Conservation (phyloP, 2,888 invertebrate species). For the Parnassius mnemosyne region DNA sequence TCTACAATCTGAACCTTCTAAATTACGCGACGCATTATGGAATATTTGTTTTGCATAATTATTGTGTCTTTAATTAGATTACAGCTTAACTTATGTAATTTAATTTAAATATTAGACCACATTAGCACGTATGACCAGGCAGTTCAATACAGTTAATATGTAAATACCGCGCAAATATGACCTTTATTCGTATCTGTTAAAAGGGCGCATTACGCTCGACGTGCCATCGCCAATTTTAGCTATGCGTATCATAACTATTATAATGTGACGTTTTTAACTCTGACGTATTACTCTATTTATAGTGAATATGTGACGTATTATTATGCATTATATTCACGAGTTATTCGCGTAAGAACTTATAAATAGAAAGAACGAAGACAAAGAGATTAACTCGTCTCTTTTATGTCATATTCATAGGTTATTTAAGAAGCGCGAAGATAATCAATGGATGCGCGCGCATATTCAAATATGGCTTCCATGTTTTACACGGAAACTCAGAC, state of each 20-base stretch:
- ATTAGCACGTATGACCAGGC: not conserved
- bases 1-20: too few species aligned
- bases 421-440: constrained; percentile 56
- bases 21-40: too few species aligned
- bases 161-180: not conserved
- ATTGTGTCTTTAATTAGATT: constrained; percentile 16
- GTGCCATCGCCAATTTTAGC: not conserved
- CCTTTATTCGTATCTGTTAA: not conserved
- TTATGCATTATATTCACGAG: not conserved
- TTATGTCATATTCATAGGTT: constrained; percentile 58
- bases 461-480: constrained; percentile 53
- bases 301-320: constrained; percentile 12
- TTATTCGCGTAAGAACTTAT: not conserved
- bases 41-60: not conserved
- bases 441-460: constrained; percentile 76
- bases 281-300: constrained; percentile 17
- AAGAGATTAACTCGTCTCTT: constrained; percentile 53
- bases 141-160: not conserved
- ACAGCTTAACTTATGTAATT: constrained; percentile 10
- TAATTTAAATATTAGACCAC: constrained; percentile 25
- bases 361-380: constrained; percentile 10
- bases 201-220: constrained; percentile 1
- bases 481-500: constrained; percentile 8
- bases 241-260: not conserved
- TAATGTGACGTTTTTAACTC: not conserved